phyloP scores from a whole-genome alignment of 2,113 vertebrate genomes.

The Ictalurus furcatus region DNA sequence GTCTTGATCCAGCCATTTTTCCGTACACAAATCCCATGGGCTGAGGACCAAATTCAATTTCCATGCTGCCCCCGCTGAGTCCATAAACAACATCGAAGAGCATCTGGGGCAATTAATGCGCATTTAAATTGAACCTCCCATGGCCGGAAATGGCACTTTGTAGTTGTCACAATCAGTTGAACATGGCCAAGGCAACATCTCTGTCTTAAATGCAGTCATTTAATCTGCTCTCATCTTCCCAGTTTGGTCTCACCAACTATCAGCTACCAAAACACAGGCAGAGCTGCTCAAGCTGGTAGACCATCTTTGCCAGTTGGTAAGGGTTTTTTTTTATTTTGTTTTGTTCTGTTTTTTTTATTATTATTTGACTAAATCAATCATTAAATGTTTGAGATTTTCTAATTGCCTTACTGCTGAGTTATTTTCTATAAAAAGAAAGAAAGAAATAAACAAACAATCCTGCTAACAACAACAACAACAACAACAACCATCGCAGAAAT shows the following conservation, averaged over 20 bases:
- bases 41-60: constrained; percentile 52
- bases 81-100: constrained; percentile 47
- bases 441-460: neutral
- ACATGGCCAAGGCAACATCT: constrained; percentile 49
- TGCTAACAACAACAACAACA: too few relatives aligned
- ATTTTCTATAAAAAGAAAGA: neutral
- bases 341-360: neutral
- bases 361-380: neutral
- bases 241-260: neutral
- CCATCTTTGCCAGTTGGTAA: neutral
- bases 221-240: neutral
- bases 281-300: neutral
- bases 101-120: constrained; percentile 54
- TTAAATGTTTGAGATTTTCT: neutral
- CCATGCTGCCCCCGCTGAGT: constrained; percentile 33
- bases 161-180: constrained; percentile 58
- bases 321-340: neutral
- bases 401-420: neutral
- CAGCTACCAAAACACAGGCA: neutral
- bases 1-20: constrained; percentile 34
- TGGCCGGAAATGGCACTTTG: constrained; percentile 54
- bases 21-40: constrained; percentile 52
- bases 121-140: constrained; percentile 52
- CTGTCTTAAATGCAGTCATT: constrained; percentile 23
- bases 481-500: too few relatives aligned